Conservation (phyloP, 1,140 invertebrate species). For the Zaprionus gabonicus region DNA sequence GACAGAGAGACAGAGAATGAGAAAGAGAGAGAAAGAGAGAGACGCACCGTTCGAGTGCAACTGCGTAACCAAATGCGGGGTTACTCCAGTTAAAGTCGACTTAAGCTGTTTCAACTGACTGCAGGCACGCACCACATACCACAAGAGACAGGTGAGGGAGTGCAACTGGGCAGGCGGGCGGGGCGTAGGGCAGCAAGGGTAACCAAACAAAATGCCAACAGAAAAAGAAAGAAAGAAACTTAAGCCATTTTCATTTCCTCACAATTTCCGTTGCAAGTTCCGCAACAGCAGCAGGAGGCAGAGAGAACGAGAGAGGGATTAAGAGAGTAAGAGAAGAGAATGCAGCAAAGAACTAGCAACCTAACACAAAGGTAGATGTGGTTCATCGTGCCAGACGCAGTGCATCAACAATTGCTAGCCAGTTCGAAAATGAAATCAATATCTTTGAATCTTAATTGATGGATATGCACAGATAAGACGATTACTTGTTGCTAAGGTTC, state of each 20-base stretch:
- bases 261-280: slow-evolving; percentile 71
- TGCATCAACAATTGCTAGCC: neutral
- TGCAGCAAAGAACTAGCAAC: neutral
- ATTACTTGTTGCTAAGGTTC: neutral
- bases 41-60: neutral
- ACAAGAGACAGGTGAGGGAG: neutral
- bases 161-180: neutral
- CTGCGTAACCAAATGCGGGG: slow-evolving; percentile 4
- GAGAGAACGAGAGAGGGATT: neutral
- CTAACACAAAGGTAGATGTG: neutral
- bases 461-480: neutral
- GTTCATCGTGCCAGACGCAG: neutral
- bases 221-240: slow-evolving; percentile 55
- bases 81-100: slow-evolving; percentile 12
- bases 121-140: slow-evolving; percentile 27
- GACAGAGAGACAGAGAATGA: neutral
- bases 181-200: neutral
- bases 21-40: neutral
- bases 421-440: neutral
- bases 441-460: neutral
- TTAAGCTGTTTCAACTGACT: slow-evolving; percentile 21
- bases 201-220: slow-evolving; percentile 1
- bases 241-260: slow-evolving; percentile 77
- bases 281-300: slow-evolving; percentile 5
- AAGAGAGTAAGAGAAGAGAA: neutral